These are phyloP conservation scores for Oncorhynchus gorbuscha DNA, from an alignment of 2,113 vertebrate genomes.

Conservation along the genomic window DNA sequence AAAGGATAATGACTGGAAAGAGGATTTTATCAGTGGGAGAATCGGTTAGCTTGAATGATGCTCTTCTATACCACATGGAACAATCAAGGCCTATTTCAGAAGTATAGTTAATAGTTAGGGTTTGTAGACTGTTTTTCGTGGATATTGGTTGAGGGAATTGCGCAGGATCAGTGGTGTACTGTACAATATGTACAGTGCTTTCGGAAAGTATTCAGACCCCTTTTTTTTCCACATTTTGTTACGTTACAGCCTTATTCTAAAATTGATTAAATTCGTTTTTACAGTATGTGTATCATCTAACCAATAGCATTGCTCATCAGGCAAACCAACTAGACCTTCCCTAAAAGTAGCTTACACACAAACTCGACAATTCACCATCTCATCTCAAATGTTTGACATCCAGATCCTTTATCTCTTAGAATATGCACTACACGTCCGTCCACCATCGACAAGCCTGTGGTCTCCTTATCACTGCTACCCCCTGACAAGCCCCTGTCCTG, in stretches of 20 bases:
- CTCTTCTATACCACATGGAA: slow-evolving; percentile 67
- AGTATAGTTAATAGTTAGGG: slow-evolving; percentile 46
- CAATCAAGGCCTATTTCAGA: slow-evolving; percentile 70
- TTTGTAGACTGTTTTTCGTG: background rate
- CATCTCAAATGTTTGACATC: too few species aligned
- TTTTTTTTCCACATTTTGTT: too few species aligned
- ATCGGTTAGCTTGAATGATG: slow-evolving; percentile 70
- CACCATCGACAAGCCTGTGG: background rate
- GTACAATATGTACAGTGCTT: too few species aligned
- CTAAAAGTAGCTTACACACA: background rate
- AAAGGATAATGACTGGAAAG: slow-evolving; percentile 76
- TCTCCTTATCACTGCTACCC: slow-evolving; percentile 24
- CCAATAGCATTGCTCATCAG: too few species aligned
- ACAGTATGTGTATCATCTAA: too few species aligned
- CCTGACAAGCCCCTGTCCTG: slow-evolving; percentile 17
- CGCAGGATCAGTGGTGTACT: too few species aligned
- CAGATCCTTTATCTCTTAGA: background rate
- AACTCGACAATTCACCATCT: background rate
- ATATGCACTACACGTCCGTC: background rate
- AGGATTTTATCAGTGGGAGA: slow-evolving; percentile 70
- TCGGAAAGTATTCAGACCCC: too few species aligned
- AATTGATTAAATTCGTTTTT: too few species aligned
- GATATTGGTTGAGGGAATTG: too few species aligned
- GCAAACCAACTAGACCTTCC: background rate
- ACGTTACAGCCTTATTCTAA: too few species aligned